Base-by-base conservation (phyloP, 2,888 invertebrate species). In the Furcula furcula region DNA sequence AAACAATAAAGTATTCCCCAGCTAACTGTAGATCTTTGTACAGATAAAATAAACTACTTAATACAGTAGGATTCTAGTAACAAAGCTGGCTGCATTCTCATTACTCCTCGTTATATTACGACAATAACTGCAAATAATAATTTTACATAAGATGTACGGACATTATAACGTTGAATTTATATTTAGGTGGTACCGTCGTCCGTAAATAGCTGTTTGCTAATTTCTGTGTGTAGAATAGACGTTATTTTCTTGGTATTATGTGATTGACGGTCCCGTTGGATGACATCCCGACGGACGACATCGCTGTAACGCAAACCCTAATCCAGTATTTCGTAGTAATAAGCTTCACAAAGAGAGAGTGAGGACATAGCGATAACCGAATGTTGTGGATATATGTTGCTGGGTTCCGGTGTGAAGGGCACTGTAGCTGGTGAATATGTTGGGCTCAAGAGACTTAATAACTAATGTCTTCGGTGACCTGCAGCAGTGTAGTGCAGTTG, bases 221-320 rank as follows among this genome's bases (percentile, higher is more conserved):
- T 56, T 46, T 42, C 42, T 40, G 39, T 34, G 36, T 65, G 69
- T 65, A 46, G 69, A 65, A 69, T 69, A 55, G 51, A 65, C 58
- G 69, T 65, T 69, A 67, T 61, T 69, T 80, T 79, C 82, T 66
- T 41, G 53, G 79, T 75, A 81, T 70, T 69, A 67, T 69, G 55
- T 71, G 70, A 78, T 76, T 73, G 70, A 55, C 51, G 45, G 66
- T 81, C 69, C 81, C 79, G 83, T 80, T 82, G 66, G 40, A 36
- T 46, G 57, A 49, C 55, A 58, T 67, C 65, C 58, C 58, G 59
- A 34, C 23, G 7, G 40, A 38, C 34, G 34, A 31, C 35, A 36
- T 36, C 35, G 44, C 21, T 35, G 29, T 31, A 36, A 34, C 32
- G 34, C n/a, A 26, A 13, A 18, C 28, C 10, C 11, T n/a, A n/a